These are phyloP conservation scores for Spinus pinus DNA, from an alignment of 2,797 vertebrate genomes.

Conservation along the genomic window DNA sequence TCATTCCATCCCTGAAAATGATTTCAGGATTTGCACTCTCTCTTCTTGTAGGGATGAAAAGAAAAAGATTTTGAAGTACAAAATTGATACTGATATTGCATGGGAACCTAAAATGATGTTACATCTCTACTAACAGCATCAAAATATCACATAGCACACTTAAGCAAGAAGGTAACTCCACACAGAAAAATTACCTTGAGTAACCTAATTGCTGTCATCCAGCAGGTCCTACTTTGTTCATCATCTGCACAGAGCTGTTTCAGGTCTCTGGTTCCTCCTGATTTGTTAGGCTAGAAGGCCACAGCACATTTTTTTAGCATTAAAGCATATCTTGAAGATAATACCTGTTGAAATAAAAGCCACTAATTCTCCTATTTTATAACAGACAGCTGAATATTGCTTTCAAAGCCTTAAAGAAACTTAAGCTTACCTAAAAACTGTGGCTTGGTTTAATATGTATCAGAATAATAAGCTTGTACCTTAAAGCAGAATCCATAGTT, in stretches of 20 bases:
- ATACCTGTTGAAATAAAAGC: constrained; percentile 87
- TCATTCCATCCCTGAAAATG: not conserved
- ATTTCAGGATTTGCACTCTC: not conserved
- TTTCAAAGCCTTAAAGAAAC: constrained; percentile 59
- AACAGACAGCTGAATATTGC: constrained; percentile 68
- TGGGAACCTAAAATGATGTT: not conserved
- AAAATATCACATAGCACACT: not conserved
- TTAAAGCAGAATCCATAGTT: constrained; percentile 95
- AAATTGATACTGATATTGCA: not conserved
- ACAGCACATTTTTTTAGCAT: constrained; percentile 82
- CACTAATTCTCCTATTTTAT: constrained; percentile 84
- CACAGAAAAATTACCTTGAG: constrained; percentile 87
- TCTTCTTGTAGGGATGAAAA: not conserved
- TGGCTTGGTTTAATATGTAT: constrained; percentile 69
- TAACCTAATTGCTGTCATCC: constrained; percentile 96
- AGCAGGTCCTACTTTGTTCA: constrained; percentile 92
- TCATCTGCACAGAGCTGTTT: constrained; percentile 96
- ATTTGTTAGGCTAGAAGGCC: constrained; percentile 89
- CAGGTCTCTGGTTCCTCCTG: constrained; percentile 89
- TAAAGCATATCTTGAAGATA: constrained; percentile 82
- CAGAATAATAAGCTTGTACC: constrained; percentile 82
- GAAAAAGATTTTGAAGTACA: not conserved
- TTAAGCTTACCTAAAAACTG: constrained; percentile 73
- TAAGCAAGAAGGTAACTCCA: not conserved
- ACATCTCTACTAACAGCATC: not conserved